Conservation (phyloP, 1,140 invertebrate species). For the Pogonus chalceus region DNA sequence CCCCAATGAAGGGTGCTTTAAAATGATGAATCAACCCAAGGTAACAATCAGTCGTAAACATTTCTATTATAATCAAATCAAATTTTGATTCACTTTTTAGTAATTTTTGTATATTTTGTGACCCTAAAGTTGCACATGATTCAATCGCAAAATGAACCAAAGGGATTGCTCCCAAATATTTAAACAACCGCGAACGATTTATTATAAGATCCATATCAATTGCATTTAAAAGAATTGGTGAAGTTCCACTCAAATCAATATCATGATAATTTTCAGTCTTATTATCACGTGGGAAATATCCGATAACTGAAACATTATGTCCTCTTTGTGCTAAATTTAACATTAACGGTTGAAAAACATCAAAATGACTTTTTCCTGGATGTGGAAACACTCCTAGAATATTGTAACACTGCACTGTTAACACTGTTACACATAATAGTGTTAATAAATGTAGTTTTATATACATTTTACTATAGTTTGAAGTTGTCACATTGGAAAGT, state of each 20-base stretch:
- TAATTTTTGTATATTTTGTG: conserved; percentile 17
- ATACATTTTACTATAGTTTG: neutral
- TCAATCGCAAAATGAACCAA: conserved; percentile 14
- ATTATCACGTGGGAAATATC: conserved; percentile 46
- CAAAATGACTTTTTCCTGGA: conserved; percentile 58
- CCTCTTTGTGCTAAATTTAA: conserved; percentile 48
- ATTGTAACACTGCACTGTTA: conserved; percentile 11
- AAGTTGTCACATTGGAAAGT: too few species aligned
- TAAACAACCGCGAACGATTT: neutral
- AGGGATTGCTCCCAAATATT: conserved; percentile 1
- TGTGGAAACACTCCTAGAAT: conserved; percentile 55
- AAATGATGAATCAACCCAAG: conserved; percentile 22
- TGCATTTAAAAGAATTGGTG: neutral
- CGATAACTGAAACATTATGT: conserved; percentile 57
- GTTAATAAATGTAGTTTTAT: too few species aligned
- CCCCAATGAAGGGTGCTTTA: conserved; percentile 21
- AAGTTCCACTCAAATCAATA: conserved; percentile 33
- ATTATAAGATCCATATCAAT: neutral
- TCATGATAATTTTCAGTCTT: conserved; percentile 46
- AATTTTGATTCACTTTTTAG: conserved; percentile 19
- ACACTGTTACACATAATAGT: too few species aligned
- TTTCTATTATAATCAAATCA: conserved; percentile 24
- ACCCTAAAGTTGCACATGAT: conserved; percentile 18
- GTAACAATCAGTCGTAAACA: conserved; percentile 28
- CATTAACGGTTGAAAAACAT: conserved; percentile 51